Conservation (phyloP, 2,888 invertebrate genomes). For the Formica aserva region DNA sequence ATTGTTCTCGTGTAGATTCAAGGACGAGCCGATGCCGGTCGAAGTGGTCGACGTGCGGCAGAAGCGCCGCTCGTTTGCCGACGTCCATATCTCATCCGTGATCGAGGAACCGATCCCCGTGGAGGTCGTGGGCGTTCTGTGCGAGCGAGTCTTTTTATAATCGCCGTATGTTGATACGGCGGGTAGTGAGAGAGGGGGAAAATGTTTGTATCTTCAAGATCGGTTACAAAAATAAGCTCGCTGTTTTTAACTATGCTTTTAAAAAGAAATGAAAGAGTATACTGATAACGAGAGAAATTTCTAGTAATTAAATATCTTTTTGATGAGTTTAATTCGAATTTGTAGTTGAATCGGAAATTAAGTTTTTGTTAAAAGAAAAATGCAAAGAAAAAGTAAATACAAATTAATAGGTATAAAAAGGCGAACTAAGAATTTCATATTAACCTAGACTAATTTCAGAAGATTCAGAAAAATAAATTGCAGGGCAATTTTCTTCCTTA, state of each 20-base stretch:
- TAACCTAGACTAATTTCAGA: not conserved
- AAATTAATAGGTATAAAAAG: not conserved
- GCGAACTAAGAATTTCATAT: not conserved
- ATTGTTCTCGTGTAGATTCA: conserved; percentile 82
- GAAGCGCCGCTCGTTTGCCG: conserved; percentile 79
- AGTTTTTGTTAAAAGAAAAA: not conserved
- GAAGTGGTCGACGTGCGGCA: conserved; percentile 81
- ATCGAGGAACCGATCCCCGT: conserved; percentile 80
- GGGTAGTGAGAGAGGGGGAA: not conserved
- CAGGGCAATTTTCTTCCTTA: not conserved
- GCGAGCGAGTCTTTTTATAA: conserved; percentile 43
- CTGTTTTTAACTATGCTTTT: not conserved
- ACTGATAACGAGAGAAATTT: not conserved
- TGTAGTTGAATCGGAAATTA: not conserved
- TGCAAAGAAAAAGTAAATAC: not conserved
- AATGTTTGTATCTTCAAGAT: not conserved
- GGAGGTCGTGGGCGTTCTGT: conserved; percentile 79
- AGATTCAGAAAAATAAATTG: not conserved
- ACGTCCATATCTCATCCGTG: conserved; percentile 82
- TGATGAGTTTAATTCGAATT: not conserved
- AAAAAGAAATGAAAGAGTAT: not conserved
- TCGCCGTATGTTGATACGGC: not conserved
- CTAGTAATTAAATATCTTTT: not conserved
- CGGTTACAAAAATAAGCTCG: not conserved
- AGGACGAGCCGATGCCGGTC: conserved; percentile 81